Percentiles rank a stretch among this genome's conserved stretches.
phyloP scores from a whole-genome alignment of 2,888 invertebrate genomes.

The Doris montereyensis region DNA sequence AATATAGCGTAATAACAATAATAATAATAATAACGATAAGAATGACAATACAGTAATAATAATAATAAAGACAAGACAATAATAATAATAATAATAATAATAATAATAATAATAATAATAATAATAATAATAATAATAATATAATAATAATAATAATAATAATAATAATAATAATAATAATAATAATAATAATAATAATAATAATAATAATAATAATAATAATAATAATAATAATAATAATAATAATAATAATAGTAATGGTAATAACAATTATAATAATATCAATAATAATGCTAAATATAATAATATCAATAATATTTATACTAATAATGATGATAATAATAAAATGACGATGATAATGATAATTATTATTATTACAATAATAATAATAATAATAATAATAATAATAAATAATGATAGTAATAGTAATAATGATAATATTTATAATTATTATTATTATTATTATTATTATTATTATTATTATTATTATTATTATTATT shows the following conservation, averaged over 20 bases:
- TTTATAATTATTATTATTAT: no score
- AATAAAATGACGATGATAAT: no score
- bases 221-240: neutral
- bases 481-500: no score
- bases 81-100: no score
- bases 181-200: neutral
- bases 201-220: neutral
- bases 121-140: neutral
- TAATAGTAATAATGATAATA: no score
- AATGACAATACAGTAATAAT: no score
- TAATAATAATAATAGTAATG: neutral
- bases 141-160: neutral
- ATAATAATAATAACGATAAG: neutral
- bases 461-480: no score
- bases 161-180: neutral
- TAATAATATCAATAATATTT: neutral
- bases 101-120: neutral
- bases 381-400: no score
- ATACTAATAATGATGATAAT: neutral
- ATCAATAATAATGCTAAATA: neutral
- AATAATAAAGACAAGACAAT: no score
- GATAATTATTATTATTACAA: no score
- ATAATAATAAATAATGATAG: no score
- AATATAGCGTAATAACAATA: neutral
- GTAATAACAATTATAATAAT: neutral